Conservation (phyloP, 1,140 invertebrate genomes). For the roundworm (Caenorhabditis elegans) region WBcel235 BX284605.5:10332001-10332500, state of each 20-base stretch:
- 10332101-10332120: neutral
- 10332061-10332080: neutral
- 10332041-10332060: slow-evolving; percentile 27
- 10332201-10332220: neutral
- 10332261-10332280: neutral
- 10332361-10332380: slow-evolving; percentile 23
- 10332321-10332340: slow-evolving; percentile 27
- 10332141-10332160: neutral
- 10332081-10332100: neutral
- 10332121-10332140: too few species aligned
- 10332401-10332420: slow-evolving; percentile 22
- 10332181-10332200: too few species aligned
- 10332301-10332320: neutral
- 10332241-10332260: neutral
- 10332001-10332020: neutral
- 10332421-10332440: neutral
- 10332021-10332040: neutral
- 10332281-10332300: neutral
- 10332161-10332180: neutral
- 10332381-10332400: slow-evolving; percentile 28
- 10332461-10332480: slow-evolving; percentile 28
- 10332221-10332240: neutral
- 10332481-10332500: neutral
- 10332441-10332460: slow-evolving; percentile 26
- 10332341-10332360: slow-evolving; percentile 23